A percentile compares a stretch with the other conserved stretches of the same genome.
These are phyloP conservation scores for Dicyrtomina minuta DNA, from an alignment of 2,888 invertebrate species.

Conservation along the genomic window DNA sequence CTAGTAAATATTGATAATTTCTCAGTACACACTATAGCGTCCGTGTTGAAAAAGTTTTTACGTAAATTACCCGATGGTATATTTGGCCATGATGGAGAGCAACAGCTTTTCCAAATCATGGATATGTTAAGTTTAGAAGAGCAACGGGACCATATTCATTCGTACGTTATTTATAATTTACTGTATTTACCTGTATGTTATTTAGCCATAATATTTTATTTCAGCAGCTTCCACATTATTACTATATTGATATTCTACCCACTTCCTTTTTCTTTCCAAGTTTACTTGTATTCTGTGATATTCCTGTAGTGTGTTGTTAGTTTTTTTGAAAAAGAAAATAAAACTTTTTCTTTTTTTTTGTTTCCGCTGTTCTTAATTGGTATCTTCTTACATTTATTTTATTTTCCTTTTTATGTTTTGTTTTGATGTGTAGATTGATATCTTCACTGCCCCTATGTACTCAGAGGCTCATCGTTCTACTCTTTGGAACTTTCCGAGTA, in stretches of 20 bases:
- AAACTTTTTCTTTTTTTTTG: no score
- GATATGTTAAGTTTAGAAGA: slow-evolving; percentile 62
- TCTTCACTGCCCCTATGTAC: slow-evolving; percentile 83
- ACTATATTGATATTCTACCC: no score
- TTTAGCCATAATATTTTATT: no score
- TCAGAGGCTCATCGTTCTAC: slow-evolving; percentile 86
- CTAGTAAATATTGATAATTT: slow-evolving; percentile 91
- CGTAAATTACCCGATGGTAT: slow-evolving; percentile 95
- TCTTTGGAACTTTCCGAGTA: slow-evolving; percentile 95
- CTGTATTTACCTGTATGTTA: no score
- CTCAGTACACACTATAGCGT: slow-evolving; percentile 96
- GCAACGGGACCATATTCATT: slow-evolving; percentile 88
- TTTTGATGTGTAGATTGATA: slow-evolving; percentile 68
- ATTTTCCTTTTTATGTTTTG: not conserved
- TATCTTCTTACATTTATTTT: not conserved
- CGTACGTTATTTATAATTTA: no score
- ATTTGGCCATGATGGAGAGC: slow-evolving; percentile 89
- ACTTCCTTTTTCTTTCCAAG: slow-evolving; percentile 22
- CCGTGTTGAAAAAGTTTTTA: slow-evolving; percentile 95
- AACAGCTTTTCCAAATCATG: slow-evolving; percentile 83
- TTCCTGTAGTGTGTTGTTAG: not conserved
- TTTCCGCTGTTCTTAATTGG: not conserved
- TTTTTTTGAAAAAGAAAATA: not conserved
- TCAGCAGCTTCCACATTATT: no score
- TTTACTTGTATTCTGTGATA: not conserved